These are phyloP conservation scores for Alligator sinensis DNA, from an alignment of 2,113 vertebrate genomes.

Conservation along the genomic window DNA sequence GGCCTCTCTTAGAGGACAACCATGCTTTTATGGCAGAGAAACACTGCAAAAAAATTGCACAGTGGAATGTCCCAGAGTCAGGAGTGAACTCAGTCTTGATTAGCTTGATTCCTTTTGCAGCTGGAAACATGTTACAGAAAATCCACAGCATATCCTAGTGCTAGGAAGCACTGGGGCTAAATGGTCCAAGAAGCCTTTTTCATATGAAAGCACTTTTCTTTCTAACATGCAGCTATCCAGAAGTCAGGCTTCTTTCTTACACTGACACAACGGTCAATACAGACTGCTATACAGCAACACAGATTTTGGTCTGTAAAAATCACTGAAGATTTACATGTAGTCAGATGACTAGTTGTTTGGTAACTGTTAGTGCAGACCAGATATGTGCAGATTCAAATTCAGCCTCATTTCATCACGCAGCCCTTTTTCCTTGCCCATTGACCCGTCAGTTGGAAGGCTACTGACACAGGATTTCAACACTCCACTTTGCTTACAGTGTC, in stretches of 20 bases:
- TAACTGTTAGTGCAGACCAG: neutral
- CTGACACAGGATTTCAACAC: slow-evolving; percentile 14
- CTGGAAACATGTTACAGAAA: slow-evolving; percentile 75
- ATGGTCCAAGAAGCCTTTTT: slow-evolving; percentile 22
- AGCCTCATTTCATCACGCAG: neutral
- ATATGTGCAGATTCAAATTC: slow-evolving; percentile 9
- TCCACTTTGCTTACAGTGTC: neutral
- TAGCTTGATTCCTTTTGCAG: slow-evolving; percentile 77
- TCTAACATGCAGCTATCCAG: slow-evolving; percentile 15
- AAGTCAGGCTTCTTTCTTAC: neutral
- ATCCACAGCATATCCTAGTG: slow-evolving; percentile 55
- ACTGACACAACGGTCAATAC: neutral
- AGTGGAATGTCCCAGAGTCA: slow-evolving; percentile 71
- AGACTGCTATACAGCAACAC: neutral
- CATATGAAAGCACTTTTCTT: neutral
- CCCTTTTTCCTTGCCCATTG: slow-evolving; percentile 35
- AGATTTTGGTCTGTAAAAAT: neutral
- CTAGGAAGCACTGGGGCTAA: slow-evolving; percentile 63
- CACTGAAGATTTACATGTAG: slow-evolving; percentile 21
- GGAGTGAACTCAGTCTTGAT: slow-evolving; percentile 67
- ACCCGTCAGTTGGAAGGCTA: slow-evolving; percentile 29
- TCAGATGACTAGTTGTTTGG: neutral
- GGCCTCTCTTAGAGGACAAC: slow-evolving; percentile 59
- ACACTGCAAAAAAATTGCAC: slow-evolving; percentile 68
- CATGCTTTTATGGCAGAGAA: slow-evolving; percentile 68